Conservation (phyloP, 1,140 invertebrate genomes). For the Centruroides sculpturatus region DNA sequence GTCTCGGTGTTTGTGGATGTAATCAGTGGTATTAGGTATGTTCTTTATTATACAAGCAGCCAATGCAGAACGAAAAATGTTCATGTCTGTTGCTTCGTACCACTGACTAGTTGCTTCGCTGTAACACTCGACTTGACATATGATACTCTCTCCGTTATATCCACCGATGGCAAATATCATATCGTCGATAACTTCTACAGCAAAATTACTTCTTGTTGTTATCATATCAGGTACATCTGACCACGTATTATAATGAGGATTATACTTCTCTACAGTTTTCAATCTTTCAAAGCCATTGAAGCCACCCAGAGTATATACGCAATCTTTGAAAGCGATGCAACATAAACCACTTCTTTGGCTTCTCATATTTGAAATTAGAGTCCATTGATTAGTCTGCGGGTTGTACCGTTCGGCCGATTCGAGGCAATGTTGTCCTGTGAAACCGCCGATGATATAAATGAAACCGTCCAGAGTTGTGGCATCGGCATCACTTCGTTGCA, state of each 20-base stretch:
- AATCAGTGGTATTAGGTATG: no score
- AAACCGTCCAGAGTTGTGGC: slow-evolving; percentile 40
- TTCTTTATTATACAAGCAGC: no score
- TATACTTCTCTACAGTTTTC: no score
- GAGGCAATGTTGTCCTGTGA: slow-evolving; percentile 51
- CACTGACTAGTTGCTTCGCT: slow-evolving; percentile 71
- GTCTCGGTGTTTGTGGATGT: no score
- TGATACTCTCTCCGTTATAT: slow-evolving; percentile 21
- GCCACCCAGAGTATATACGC: not conserved
- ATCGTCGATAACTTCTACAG: slow-evolving; percentile 36
- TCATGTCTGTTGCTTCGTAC: slow-evolving; percentile 40
- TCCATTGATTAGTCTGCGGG: slow-evolving; percentile 70
- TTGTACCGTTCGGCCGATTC: slow-evolving; percentile 82
- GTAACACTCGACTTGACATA: slow-evolving; percentile 80
- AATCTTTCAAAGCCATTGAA: no score
- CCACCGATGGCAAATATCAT: slow-evolving; percentile 34
- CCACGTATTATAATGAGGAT: no score
- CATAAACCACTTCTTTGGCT: slow-evolving; percentile 31
- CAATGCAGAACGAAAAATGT: no score
- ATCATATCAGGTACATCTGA: not conserved
- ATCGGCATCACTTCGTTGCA: slow-evolving; percentile 24
- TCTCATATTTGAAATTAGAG: slow-evolving; percentile 22
- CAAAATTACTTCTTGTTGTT: slow-evolving; percentile 1
- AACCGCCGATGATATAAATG: slow-evolving; percentile 50
- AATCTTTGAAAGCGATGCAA: slow-evolving; percentile 36